Evolutionary conservation across 2,888 invertebrate species (phyloP).

Genomic region (Litoditis marina): DNA sequence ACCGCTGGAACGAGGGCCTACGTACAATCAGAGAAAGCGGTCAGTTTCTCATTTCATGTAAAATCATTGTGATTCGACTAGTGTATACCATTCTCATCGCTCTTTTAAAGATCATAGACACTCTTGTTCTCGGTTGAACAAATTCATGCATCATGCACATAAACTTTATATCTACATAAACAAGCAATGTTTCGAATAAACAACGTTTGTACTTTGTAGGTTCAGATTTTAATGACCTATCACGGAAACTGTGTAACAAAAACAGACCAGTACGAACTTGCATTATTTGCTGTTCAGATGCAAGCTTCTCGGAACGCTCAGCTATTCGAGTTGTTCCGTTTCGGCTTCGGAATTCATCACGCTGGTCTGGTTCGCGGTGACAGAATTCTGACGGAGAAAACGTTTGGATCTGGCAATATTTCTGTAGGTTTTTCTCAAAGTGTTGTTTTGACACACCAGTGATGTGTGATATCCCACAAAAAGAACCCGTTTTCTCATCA

Average conservation of each 20-base stretch:
- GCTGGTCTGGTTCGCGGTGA: slow-evolving; percentile 89
- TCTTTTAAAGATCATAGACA: too few species aligned
- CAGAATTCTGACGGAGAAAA: slow-evolving; percentile 81
- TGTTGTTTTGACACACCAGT: too few species aligned
- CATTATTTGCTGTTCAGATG: slow-evolving; percentile 17
- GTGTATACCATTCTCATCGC: too few species aligned
- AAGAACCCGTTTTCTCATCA: neutral
- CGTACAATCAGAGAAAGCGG: slow-evolving; percentile 39
- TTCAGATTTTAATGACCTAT: too few species aligned
- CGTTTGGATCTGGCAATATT: slow-evolving; percentile 82
- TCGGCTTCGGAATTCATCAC: slow-evolving; percentile 90
- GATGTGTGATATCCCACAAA: neutral
- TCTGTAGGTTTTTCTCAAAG: slow-evolving; percentile 63
- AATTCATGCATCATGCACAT: too few species aligned
- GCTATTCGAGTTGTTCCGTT: slow-evolving; percentile 78
- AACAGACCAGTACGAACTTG: too few species aligned
- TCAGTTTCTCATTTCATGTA: slow-evolving; percentile 8
- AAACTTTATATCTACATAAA: too few species aligned
- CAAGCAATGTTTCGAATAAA: too few species aligned
- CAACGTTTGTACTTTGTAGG: too few species aligned
- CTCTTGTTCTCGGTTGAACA: too few species aligned
- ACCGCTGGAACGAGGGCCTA: slow-evolving; percentile 30
- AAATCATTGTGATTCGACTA: too few species aligned
- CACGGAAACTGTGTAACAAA: too few species aligned
- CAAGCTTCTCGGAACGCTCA: slow-evolving; percentile 42